Percentiles rank a stretch among this genome's conserved stretches.
Conservation (phyloP, 1,140 invertebrate species). For the Theocolax elegans region DNA sequence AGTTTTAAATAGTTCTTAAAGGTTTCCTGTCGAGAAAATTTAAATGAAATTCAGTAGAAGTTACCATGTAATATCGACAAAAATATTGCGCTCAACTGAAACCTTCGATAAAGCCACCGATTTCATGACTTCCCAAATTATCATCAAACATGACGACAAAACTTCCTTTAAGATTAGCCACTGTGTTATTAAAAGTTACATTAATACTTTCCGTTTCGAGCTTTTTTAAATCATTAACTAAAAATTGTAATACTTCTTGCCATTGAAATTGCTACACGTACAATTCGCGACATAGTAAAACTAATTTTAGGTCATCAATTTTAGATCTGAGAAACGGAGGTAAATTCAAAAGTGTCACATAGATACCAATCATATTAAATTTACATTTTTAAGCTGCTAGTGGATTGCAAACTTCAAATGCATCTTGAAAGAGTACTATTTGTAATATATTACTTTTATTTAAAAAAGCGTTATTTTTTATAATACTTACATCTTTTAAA, state of each 20-base stretch:
- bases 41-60: not conserved
- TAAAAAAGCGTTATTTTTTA: slow-evolving; percentile 35
- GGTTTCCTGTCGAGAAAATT: not conserved
- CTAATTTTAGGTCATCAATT: slow-evolving; percentile 14
- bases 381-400: slow-evolving; percentile 35
- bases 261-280: slow-evolving; percentile 25
- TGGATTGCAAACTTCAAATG: slow-evolving; percentile 44
- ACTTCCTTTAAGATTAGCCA: slow-evolving; percentile 34
- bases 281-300: slow-evolving; percentile 21
- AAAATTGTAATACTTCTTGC: slow-evolving; percentile 30
- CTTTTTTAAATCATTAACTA: slow-evolving; percentile 33
- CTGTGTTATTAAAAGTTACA: not conserved
- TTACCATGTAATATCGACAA: slow-evolving; percentile 19
- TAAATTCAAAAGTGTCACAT: slow-evolving; percentile 40
- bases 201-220: slow-evolving; percentile 35
- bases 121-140: slow-evolving; percentile 39
- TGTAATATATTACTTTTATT: slow-evolving; percentile 10
- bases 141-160: slow-evolving; percentile 29
- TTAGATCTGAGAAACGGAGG: slow-evolving; percentile 28
- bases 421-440: slow-evolving; percentile 42
- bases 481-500: slow-evolving; percentile 37
- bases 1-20: slow-evolving; percentile 27
- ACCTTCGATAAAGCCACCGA: slow-evolving; percentile 37
- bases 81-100: not conserved
- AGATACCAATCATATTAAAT: slow-evolving; percentile 39